These are phyloP conservation scores for Zaprionus ghesquierei DNA, from an alignment of 1,140 invertebrate species.

Conservation along the genomic window DNA sequence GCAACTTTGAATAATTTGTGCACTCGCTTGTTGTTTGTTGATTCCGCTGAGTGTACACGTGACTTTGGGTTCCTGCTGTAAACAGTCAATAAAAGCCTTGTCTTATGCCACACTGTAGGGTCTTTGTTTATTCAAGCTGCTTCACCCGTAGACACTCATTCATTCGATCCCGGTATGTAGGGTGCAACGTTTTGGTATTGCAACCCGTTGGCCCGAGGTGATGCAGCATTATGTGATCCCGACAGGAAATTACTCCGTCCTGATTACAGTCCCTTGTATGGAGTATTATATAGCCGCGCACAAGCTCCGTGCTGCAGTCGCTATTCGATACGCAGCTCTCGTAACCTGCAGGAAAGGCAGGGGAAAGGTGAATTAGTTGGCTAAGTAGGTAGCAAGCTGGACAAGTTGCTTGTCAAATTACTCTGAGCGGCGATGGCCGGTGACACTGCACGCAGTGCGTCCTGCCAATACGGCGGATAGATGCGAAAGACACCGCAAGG, in stretches of 20 bases:
- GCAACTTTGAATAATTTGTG: slow-evolving; percentile 27
- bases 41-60: no score
- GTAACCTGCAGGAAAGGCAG: slow-evolving; percentile 41
- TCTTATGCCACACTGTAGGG: background rate
- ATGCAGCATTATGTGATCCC: slow-evolving; percentile 65
- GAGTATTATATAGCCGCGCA: slow-evolving; percentile 44
- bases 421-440: background rate
- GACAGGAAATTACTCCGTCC: slow-evolving; percentile 61
- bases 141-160: slow-evolving; percentile 29
- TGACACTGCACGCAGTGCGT: slow-evolving; percentile 28
- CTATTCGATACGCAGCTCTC: slow-evolving; percentile 37
- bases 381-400: slow-evolving; percentile 3
- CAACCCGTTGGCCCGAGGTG: slow-evolving; percentile 62
- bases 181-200: background rate
- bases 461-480: slow-evolving; percentile 63
- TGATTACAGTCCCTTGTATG: slow-evolving; percentile 60
- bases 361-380: background rate
- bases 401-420: slow-evolving; percentile 17
- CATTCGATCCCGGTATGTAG: slow-evolving; percentile 14
- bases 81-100: slow-evolving; percentile 30
- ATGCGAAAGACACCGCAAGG: slow-evolving; percentile 72
- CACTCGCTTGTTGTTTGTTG: slow-evolving; percentile 29
- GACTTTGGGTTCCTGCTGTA: background rate
- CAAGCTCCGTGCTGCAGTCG: slow-evolving; percentile 43
- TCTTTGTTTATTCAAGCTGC: slow-evolving; percentile 19